A percentile compares a stretch with the other conserved stretches of the same genome.
These are phyloP conservation scores for Tachina grossa DNA, from an alignment of 2,888 invertebrate species.

Conservation along the genomic window DNA sequence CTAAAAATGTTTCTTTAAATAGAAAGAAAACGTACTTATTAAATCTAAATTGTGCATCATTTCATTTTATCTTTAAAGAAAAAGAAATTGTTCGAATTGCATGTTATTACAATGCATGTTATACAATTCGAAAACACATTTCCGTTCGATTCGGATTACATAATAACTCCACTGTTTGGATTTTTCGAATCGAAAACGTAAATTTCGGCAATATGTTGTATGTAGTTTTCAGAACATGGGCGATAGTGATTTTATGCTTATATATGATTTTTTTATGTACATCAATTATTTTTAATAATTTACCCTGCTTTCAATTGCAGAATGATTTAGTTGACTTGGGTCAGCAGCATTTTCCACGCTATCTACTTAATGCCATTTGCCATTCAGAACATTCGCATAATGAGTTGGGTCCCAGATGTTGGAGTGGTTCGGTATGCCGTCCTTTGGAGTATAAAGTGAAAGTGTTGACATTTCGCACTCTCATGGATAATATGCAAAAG, in stretches of 20 bases:
- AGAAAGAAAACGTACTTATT: too few species aligned
- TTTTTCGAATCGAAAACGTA: too few species aligned
- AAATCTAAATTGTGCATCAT: too few species aligned
- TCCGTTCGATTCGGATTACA: too few species aligned
- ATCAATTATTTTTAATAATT: background rate
- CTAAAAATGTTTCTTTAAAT: too few species aligned
- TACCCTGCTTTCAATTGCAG: constrained; percentile 71
- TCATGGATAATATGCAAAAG: constrained; percentile 74
- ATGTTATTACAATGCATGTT: too few species aligned
- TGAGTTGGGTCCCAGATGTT: constrained; percentile 77
- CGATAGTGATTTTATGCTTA: background rate
- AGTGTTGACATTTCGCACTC: constrained; percentile 77
- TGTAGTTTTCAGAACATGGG: too few species aligned
- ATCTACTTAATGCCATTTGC: constrained; percentile 80
- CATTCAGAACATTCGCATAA: constrained; percentile 74
- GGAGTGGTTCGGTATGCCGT: constrained; percentile 79
- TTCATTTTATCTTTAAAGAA: too few species aligned
- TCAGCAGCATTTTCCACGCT: constrained; percentile 79
- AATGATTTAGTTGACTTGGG: constrained; percentile 80
- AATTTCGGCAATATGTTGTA: too few species aligned
- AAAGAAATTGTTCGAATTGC: too few species aligned
- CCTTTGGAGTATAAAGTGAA: constrained; percentile 81
- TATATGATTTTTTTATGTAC: background rate
- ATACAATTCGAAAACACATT: too few species aligned
- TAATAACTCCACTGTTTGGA: too few species aligned